These are phyloP conservation scores for Tryphoninae sp. DNA, from an alignment of 2,888 invertebrate genomes.

Conservation along the genomic window DNA sequence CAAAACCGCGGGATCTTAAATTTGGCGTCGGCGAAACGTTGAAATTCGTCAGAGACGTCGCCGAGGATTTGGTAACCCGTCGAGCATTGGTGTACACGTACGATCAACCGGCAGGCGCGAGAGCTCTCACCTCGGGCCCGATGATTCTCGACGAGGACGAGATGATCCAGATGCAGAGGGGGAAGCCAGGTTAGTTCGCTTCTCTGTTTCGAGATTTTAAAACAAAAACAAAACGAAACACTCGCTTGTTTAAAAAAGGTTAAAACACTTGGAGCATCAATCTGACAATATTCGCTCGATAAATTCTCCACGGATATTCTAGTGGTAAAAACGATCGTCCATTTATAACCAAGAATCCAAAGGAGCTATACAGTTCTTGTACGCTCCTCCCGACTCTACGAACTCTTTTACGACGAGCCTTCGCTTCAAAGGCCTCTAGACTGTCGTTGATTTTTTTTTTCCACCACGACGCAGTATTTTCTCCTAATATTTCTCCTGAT, in stretches of 20 bases:
- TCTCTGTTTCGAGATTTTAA: not conserved
- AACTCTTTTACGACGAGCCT: not conserved
- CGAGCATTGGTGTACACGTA: slow-evolving; percentile 78
- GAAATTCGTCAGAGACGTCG: slow-evolving; percentile 74
- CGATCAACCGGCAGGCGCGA: slow-evolving; percentile 71
- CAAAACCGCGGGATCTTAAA: slow-evolving; percentile 69
- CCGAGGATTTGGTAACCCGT: slow-evolving; percentile 77
- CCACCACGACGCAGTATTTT: too few relatives aligned
- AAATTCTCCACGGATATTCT: not conserved
- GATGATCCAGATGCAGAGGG: slow-evolving; percentile 69
- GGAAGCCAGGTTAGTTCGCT: slow-evolving; percentile 66
- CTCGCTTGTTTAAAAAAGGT: not conserved
- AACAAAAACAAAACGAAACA: not conserved
- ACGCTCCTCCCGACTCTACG: not conserved
- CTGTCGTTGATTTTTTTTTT: too few relatives aligned
- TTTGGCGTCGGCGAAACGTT: slow-evolving; percentile 73
- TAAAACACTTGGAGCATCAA: not conserved
- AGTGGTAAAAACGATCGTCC: not conserved
- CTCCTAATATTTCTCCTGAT: not conserved
- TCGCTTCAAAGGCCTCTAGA: too few relatives aligned
- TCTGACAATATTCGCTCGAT: not conserved
- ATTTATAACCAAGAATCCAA: slow-evolving; percentile 6
- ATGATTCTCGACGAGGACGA: slow-evolving; percentile 78
- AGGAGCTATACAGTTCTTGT: slow-evolving; percentile 22
- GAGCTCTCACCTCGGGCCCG: slow-evolving; percentile 70